phyloP scores from a whole-genome alignment of 2,113 vertebrate genomes.

The Dicaeum eximium region DNA sequence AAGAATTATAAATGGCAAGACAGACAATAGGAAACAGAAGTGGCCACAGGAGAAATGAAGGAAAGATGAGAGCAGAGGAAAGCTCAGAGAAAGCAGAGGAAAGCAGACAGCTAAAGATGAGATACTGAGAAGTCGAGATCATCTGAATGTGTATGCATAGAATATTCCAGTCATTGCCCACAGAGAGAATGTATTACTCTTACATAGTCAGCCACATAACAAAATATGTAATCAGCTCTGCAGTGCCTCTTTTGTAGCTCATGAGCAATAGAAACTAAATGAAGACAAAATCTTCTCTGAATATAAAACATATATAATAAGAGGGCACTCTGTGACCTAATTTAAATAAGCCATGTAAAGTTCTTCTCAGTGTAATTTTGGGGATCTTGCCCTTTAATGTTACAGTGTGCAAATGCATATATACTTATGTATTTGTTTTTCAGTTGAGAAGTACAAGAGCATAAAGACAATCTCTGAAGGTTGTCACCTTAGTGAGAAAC shows the following conservation, averaged over 20 bases:
- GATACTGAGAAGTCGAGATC: neutral
- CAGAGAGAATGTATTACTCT: neutral
- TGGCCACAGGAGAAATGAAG: neutral
- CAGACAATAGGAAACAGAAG: neutral
- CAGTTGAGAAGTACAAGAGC: neutral
- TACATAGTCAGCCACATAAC: neutral
- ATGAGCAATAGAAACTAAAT: neutral
- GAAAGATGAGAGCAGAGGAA: neutral
- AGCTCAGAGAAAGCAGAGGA: neutral
- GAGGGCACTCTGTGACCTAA: neutral
- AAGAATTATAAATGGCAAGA: neutral
- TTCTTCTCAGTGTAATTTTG: neutral
- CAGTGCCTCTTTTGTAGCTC: neutral
- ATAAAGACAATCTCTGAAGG: neutral
- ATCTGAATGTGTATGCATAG: neutral
- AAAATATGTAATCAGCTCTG: neutral
- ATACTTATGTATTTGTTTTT: neutral
- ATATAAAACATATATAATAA: neutral
- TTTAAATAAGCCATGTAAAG: neutral
- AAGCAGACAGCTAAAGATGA: neutral
- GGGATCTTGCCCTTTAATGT: neutral
- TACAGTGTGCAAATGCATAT: neutral
- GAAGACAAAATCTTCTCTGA: neutral
- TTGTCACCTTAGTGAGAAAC: neutral
- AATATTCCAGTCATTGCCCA: neutral